A percentile compares a stretch with the other conserved stretches of the same genome.
Conservation (phyloP, 2,113 vertebrate species). For the Melanostigma gelatinosum region DNA sequence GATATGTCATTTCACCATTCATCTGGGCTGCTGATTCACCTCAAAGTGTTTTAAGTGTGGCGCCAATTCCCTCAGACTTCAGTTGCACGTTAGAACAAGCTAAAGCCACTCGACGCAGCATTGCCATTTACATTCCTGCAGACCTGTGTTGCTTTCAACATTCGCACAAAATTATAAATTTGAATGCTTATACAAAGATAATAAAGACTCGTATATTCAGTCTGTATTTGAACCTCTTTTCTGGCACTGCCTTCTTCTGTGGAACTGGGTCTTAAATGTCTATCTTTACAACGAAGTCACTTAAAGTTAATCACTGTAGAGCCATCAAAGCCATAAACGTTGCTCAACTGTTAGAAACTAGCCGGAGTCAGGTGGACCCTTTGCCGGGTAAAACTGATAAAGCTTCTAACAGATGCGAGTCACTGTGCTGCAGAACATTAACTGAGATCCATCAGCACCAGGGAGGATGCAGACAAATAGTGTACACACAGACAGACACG, state of each 20-base stretch:
- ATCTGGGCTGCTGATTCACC: constrained; percentile 27
- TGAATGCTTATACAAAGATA: neutral
- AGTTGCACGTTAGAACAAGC: constrained; percentile 26
- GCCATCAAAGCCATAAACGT: constrained; percentile 44
- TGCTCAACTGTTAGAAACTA: constrained; percentile 37
- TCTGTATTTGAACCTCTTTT: neutral
- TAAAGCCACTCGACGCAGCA: constrained; percentile 2
- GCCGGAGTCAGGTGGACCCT: constrained; percentile 46
- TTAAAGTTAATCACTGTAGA: constrained; percentile 63
- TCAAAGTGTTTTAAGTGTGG: constrained; percentile 47
- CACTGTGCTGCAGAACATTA: constrained; percentile 64
- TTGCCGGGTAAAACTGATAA: constrained; percentile 56
- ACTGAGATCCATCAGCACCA: constrained; percentile 62
- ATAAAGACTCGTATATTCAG: neutral
- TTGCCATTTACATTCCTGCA: constrained; percentile 45
- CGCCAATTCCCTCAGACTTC: constrained; percentile 30
- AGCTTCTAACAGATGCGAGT: constrained; percentile 64
- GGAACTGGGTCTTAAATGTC: constrained; percentile 34
- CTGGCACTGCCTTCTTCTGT: neutral
- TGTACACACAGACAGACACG: constrained; percentile 32
- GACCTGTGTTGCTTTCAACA: neutral
- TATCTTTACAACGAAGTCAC: constrained; percentile 56
- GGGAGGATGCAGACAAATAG: constrained; percentile 50
- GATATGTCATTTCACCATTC: constrained; percentile 26
- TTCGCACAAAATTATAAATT: neutral